Evolutionary conservation across 1,140 invertebrate genomes (phyloP), one percentile per base, ranked within the genome.

Genomic region (Lanistes nyassanus): DNA sequence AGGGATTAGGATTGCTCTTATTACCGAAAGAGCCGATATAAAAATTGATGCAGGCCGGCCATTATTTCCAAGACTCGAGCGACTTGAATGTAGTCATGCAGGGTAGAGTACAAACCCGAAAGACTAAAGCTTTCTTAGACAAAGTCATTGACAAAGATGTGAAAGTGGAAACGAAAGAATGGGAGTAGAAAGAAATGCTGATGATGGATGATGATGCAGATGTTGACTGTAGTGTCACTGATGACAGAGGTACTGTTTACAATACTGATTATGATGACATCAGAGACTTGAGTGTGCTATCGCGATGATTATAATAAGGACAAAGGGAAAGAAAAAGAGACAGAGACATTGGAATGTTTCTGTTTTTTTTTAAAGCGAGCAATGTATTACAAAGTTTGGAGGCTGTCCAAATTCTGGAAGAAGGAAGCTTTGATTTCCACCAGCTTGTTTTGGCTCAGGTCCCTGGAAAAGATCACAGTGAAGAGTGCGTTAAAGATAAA

Each of bases 371-470:
- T 60, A 0, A 26, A 9, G 6, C 9, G 3, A 11, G 9, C 11
- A 19, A 23, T 60, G 11, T 31, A 60, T 76, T 60, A 76, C 74
- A 76, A 31, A 21, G 31, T 36, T 29, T 64, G 31, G 19, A 76
- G 39, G n/a, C 69, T 76, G 34, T 51, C 37, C 56, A 76, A 47
- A 21, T 56, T 19, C 7, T 62, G 26, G 37, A 76, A 76, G 47
- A 47, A 60, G 3, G 51, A 58, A 6, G 36, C n/a, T 62, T 55
- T 34, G n/a, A 76, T 47, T 9, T 60, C 60, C 26, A 47, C 53
- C 34, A 76, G 29, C 11, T 66, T 21, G 34, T 76, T 76, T 16
- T 70, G 19, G 34, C 66, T 58, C 11, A 76, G 53, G 29, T 76
- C 66, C 3, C 74, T 75, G 65, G 26, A 36, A 75, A 36, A 42